Conservation (phyloP, 2,888 invertebrate species). For the Listrodromus nycthemerus region DNA sequence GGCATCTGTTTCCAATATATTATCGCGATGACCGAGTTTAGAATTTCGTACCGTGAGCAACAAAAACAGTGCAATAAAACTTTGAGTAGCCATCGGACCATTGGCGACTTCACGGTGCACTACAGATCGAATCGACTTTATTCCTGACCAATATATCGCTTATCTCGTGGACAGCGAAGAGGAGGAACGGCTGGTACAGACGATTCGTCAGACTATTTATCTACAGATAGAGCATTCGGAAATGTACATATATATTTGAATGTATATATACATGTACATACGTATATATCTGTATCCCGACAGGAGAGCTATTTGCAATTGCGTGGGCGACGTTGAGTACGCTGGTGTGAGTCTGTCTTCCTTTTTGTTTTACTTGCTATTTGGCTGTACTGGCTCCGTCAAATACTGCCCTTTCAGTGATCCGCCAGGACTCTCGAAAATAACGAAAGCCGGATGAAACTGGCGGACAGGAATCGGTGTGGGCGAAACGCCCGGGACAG, state of each 20-base stretch:
- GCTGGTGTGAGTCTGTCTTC: slow-evolving; percentile 5
- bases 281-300: not conserved
- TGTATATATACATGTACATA: slow-evolving; percentile 1
- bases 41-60: not conserved
- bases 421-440: slow-evolving; percentile 41
- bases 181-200: not conserved
- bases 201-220: not conserved
- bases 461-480: slow-evolving; percentile 21
- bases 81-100: slow-evolving; percentile 1
- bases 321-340: not conserved
- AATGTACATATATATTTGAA: not conserved
- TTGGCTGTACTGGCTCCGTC: slow-evolving; percentile 1
- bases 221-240: not conserved
- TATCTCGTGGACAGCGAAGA: not conserved
- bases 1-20: slow-evolving; percentile 1
- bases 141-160: slow-evolving; percentile 17
- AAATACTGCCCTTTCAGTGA: slow-evolving; percentile 47
- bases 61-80: slow-evolving; percentile 20
- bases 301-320: not conserved
- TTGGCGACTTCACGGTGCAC: not conserved
- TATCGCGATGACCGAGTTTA: not conserved
- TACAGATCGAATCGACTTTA: not conserved
- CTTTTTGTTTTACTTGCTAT: slow-evolving; percentile 36
- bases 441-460: slow-evolving; percentile 60
- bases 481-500: slow-evolving; percentile 42